Percentiles rank a stretch among this genome's conserved stretches.
These are phyloP conservation scores for Nycticorax nycticorax DNA, from an alignment of 2,113 vertebrate genomes.

Conservation along the genomic window DNA sequence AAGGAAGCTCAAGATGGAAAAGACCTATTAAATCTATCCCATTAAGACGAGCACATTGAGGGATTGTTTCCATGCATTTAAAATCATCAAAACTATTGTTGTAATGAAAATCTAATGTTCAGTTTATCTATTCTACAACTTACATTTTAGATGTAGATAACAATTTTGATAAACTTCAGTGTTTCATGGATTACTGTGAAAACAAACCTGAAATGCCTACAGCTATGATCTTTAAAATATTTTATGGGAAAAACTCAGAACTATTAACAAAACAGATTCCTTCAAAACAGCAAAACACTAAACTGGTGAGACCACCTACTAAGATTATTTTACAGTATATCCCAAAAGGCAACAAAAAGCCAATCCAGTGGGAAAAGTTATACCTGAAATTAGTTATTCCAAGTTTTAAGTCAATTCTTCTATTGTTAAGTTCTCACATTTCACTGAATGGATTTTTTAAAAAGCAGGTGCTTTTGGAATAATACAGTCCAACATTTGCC, in stretches of 20 bases:
- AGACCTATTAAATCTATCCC: slow-evolving; percentile 63
- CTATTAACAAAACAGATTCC: background rate
- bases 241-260: background rate
- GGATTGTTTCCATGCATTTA: background rate
- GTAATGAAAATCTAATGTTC: background rate
- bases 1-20: slow-evolving; percentile 61
- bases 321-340: background rate
- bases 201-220: background rate
- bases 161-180: background rate
- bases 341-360: background rate
- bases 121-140: background rate
- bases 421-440: background rate
- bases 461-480: background rate
- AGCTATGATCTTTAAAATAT: background rate
- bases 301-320: background rate
- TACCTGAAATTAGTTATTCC: background rate
- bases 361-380: background rate
- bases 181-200: background rate
- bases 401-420: background rate
- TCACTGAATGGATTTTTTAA: background rate
- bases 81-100: background rate
- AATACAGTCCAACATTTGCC: background rate
- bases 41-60: background rate
- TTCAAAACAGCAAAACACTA: background rate
- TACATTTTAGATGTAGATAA: background rate